phyloP scores from a whole-genome alignment of 2,888 invertebrate species.

The Trichopria drosophilae region DNA sequence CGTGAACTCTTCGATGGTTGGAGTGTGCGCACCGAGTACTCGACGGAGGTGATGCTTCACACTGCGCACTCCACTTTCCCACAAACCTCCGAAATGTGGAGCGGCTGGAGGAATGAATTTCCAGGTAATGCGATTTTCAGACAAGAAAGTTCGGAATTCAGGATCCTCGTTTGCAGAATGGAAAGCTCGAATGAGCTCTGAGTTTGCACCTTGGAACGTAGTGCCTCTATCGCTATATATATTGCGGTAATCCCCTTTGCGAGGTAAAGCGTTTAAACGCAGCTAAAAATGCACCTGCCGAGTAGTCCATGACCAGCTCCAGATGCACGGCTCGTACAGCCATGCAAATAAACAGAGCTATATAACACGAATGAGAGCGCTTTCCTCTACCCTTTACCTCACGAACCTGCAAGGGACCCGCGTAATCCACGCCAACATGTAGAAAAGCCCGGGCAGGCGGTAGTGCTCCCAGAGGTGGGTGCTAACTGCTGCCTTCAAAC shows the following conservation, averaged over 20 bases:
- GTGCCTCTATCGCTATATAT: constrained; percentile 14
- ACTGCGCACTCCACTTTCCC: constrained; percentile 35
- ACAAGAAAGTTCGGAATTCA: too few species aligned
- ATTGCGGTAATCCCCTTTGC: constrained; percentile 21
- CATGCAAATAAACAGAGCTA: constrained; percentile 12
- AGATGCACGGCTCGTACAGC: not conserved
- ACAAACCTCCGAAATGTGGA: constrained; percentile 11
- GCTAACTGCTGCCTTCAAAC: too few species aligned
- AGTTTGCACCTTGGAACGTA: constrained; percentile 13
- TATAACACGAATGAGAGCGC: not conserved
- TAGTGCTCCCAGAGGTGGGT: too few species aligned
- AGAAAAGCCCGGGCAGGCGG: too few species aligned
- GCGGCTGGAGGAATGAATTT: too few species aligned
- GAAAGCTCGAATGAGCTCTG: too few species aligned
- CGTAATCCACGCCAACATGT: constrained; percentile 8
- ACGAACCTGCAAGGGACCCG: constrained; percentile 8
- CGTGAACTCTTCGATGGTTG: constrained; percentile 38
- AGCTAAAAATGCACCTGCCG: constrained; percentile 1
- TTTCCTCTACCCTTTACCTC: constrained; percentile 3
- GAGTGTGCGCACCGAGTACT: constrained; percentile 20
- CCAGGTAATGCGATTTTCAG: too few species aligned
- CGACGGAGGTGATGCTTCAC: constrained; percentile 39
- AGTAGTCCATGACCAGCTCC: constrained; percentile 9
- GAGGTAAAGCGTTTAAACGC: constrained; percentile 9
- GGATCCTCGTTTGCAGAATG: too few species aligned